Evolutionary conservation across 1,140 invertebrate genomes (phyloP).

Genomic region (Myzus persicae): DNA sequence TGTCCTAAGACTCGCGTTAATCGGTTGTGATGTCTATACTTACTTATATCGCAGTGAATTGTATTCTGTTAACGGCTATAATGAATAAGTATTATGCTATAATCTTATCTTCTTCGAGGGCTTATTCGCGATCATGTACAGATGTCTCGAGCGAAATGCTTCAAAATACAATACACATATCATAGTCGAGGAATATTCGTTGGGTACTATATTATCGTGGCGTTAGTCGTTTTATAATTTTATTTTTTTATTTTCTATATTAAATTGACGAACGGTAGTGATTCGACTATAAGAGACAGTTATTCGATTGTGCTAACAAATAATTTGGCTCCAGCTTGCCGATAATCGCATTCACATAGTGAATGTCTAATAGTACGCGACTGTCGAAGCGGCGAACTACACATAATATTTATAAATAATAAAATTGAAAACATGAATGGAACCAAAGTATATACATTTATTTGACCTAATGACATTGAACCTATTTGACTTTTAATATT

Average conservation of each 20-base stretch:
- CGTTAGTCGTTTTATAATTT: background rate
- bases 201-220: background rate
- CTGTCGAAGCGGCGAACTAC: background rate
- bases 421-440: constrained; percentile 22
- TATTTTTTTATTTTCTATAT: background rate
- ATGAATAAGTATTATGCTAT: background rate
- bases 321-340: constrained; percentile 43
- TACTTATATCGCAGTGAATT: background rate
- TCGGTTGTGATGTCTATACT: background rate
- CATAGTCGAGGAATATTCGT: constrained; percentile 13
- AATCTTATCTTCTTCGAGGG: background rate
- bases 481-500: background rate
- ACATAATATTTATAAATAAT: background rate
- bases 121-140: background rate
- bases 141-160: background rate
- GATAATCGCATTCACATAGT: background rate
- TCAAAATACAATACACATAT: background rate
- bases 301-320: background rate
- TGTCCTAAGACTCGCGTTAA: background rate
- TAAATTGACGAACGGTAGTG: constrained; percentile 1
- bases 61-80: background rate
- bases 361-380: constrained; percentile 24
- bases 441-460: constrained; percentile 17
- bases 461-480: background rate
- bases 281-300: constrained; percentile 1